Base-by-base conservation (phyloP, 2,888 invertebrate genomes). In the Lasioglossum figueresi region DNA sequence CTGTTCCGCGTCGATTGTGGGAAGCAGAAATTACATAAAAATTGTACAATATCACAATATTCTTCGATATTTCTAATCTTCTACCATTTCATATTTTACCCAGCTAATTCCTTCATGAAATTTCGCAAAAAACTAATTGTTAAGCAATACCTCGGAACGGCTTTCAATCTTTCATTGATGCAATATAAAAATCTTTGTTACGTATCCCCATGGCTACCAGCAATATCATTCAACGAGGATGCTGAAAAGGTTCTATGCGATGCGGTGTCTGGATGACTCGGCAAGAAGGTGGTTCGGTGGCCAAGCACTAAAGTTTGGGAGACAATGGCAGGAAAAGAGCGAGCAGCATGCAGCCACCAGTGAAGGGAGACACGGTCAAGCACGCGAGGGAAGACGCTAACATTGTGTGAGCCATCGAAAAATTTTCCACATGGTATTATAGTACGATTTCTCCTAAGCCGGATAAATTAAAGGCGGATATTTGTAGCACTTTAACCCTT, bases 301-400 rank as follows among this genome's bases (percentile, higher is more conserved):
- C 77, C 80, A 81, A 56, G 81, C 68, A 87, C 83, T 89, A 90
- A 88, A 89, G 89, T 82, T 76, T 52, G 82, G 78, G 82, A 80
- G 84, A 88, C 75, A 78, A 79, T 68, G 79, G 77, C 76, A 71
- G 82, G 63, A 80, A 74, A 80, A 80, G 40, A 70, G 73, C 59
- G 68, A 63, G 66, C 56, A 84, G 82, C n/a, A 14, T 70, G 40
- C 71, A 45, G 27, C 27, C 43, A n/a, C 27, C 43, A 14, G 10
- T 27, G 40, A 71, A 27, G 43, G 56, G 71, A 78, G 59, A 79
- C 59, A 75, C 59, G 74, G 40, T 59, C 40, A 79, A 48, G 31
- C 48, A 40, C 14, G 59, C 71, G 27, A 6, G 68, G 80, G 81
- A 80, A 74, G 75, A 74, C 10, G 10, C 23, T 52, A 52, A 52